Base-by-base conservation (phyloP, 2,797 vertebrate genomes). In the Sebastes steindachneri region DNA sequence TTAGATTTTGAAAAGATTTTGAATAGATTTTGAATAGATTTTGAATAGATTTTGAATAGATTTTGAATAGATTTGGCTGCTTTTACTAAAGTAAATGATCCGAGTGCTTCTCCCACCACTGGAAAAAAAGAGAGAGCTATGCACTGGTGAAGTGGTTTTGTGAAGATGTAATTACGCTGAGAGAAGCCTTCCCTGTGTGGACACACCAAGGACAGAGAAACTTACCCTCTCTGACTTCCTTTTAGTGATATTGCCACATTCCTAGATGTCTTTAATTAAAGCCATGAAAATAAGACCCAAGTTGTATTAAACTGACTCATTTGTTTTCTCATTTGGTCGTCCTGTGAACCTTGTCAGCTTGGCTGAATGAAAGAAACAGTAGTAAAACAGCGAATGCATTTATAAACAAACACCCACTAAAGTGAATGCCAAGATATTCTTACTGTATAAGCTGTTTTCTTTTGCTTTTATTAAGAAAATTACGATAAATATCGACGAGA, bases 401-500 rank as follows among this genome's bases (percentile, higher is more conserved):
- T 29, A 31, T 26, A 48, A 68, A 68, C 5, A 63, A 78, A 78
- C 41, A 53, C 9, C 35, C 10, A 60, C 15, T 55, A 25, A 66
- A 73, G 41, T 55, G 2, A 79, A 66, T 68, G 64, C 25, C 25
- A 75, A 48, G 63, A 51, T 54, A 4, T 79, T 68, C 31, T 57
- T 33, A 45, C 29, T 62, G 19, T 33, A n/a, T 53, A 69, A 69
- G 59, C 35, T 70, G 25, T 68, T 69, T 76, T 37, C 15, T 79
- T 73, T 59, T 68, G 41, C 21, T 51, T 75, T 78, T 75, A 48
- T 67, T n/a, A 17, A 41, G n/a, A 58, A 80, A 69, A 80, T 53
- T 3, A 51, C 19, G 7, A 74, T 63, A 60, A 82, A 90, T 82
- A 90, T 84, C 65, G 19, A 83, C 75, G 77, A 82, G 70, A 54